phyloP scores from a whole-genome alignment of 2,888 invertebrate species.

The Lottia scabra region DNA sequence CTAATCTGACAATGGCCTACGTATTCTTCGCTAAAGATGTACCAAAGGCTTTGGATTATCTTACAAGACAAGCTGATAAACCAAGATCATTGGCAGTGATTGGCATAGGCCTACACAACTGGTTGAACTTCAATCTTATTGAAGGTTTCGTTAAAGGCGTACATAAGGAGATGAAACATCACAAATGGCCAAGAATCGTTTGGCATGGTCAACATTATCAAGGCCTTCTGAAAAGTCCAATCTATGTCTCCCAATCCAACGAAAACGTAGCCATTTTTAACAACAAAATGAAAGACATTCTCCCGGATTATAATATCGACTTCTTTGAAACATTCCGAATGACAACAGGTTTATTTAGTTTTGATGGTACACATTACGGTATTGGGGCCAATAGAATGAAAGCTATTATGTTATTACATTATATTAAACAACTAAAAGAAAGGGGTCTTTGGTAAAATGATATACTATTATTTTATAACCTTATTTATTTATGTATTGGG shows the following conservation, averaged over 20 bases:
- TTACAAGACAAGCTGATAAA: not conserved
- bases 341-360: not conserved
- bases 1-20: not conserved
- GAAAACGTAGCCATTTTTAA: conserved; percentile 3
- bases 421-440: not conserved
- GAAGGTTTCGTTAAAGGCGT: not conserved
- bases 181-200: not conserved
- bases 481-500: too few relatives aligned
- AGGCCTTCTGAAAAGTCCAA: not conserved
- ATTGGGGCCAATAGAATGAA: not conserved
- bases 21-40: not conserved
- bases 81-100: not conserved
- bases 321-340: not conserved
- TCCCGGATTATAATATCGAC: not conserved
- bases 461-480: too few relatives aligned
- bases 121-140: not conserved
- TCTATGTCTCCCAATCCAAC: not conserved
- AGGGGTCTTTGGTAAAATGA: not conserved
- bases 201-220: conserved; percentile 1
- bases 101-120: not conserved
- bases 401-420: not conserved
- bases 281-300: not conserved
- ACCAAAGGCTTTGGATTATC: not conserved
- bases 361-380: not conserved
- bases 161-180: not conserved